Percentiles rank a stretch among this genome's conserved stretches.
Conservation (phyloP, 2,797 vertebrate genomes). For the Capromys pilorides region DNA sequence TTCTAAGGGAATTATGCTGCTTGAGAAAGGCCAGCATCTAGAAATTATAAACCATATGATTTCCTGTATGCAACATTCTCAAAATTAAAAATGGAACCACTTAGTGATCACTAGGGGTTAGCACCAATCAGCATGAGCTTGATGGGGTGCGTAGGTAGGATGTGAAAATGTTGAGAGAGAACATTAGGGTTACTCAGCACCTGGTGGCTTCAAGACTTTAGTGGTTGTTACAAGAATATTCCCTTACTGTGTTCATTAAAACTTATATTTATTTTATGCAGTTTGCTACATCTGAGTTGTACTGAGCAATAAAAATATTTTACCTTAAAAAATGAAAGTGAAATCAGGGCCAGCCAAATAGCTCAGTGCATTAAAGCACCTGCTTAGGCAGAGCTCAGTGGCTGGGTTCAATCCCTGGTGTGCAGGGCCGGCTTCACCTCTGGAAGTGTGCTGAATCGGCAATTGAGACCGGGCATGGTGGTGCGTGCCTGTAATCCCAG, state of each 20-base stretch:
- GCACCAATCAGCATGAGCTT: not conserved
- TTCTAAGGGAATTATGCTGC: not conserved
- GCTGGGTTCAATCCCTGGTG: no score
- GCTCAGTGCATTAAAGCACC: no score
- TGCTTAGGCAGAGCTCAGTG: no score
- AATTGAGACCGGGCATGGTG: no score
- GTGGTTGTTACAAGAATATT: not conserved
- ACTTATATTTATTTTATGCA: not conserved
- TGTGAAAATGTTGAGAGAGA: not conserved
- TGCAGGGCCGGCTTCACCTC: no score
- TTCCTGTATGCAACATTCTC: not conserved
- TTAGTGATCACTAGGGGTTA: not conserved
- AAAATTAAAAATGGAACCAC: not conserved
- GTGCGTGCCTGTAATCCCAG: no score
- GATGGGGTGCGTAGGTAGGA: not conserved
- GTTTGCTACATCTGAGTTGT: not conserved
- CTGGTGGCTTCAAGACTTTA: not conserved
- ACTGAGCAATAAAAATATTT: slow-evolving; percentile 22
- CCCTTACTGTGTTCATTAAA: not conserved
- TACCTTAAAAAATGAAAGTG: not conserved
- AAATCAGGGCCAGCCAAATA: not conserved
- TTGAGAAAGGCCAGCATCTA: not conserved
- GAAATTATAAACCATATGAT: not conserved
- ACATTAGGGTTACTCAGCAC: not conserved
- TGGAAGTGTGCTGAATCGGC: no score